Evolutionary conservation across 2,797 vertebrate genomes (phyloP).

Genomic region (Ciconia nigra): DNA sequence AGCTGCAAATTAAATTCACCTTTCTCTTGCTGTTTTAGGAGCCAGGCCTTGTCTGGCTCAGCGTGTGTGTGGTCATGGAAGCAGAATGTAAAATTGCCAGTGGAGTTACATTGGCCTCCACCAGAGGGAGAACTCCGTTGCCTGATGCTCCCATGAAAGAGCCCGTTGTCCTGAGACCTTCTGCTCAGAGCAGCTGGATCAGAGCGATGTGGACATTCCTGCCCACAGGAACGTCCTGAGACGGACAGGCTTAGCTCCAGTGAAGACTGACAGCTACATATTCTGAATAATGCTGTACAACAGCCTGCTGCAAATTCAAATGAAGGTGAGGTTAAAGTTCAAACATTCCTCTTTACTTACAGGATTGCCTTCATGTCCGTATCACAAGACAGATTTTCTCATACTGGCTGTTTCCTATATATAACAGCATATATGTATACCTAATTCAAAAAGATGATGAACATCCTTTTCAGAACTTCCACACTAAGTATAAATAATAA

Average conservation of each 20-base stretch:
- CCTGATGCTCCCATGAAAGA: not conserved
- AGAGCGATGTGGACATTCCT: fast-evolving
- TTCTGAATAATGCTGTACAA: not conserved
- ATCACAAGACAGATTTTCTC: not conserved
- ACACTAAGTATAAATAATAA: not conserved
- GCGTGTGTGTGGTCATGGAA: not conserved
- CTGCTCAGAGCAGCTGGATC: not conserved
- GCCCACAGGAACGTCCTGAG: not conserved
- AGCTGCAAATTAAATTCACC: not conserved
- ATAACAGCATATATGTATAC: not conserved
- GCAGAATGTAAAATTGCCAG: not conserved
- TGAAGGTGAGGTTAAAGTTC: not conserved
- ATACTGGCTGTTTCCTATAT: not conserved
- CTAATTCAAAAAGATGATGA: not conserved
- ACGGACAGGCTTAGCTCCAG: not conserved
- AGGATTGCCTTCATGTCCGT: not conserved
- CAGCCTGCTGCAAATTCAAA: not conserved
- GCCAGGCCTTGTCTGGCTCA: not conserved
- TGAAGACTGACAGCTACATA: not conserved
- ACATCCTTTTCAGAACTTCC: not conserved
- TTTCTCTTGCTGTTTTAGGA: not conserved
- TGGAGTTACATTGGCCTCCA: not conserved
- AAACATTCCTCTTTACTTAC: not conserved
- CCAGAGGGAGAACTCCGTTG: not conserved
- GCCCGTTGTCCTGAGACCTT: not conserved